Evolutionary conservation across 2,113 vertebrate species (phyloP).

Genomic region (Pimephales promelas): DNA sequence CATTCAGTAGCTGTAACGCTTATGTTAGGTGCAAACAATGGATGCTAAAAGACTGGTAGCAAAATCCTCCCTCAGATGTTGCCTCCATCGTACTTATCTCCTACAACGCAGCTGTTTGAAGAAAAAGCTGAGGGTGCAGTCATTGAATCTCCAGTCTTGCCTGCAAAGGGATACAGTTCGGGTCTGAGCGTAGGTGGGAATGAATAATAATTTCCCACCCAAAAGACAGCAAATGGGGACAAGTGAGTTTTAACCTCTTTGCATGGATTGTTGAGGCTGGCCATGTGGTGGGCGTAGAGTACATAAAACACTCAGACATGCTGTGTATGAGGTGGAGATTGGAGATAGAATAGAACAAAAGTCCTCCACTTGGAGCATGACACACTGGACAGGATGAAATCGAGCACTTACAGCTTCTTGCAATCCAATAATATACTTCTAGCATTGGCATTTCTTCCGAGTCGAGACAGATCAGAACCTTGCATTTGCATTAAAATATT

Average conservation of each 20-base stretch:
- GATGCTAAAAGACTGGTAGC: neutral
- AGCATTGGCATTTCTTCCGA: neutral
- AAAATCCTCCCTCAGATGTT: conserved; percentile 5
- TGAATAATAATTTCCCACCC: conserved; percentile 27
- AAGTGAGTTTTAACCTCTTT: neutral
- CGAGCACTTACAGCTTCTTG: neutral
- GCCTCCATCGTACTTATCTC: conserved; percentile 16
- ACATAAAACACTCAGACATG: neutral
- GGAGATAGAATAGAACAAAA: neutral
- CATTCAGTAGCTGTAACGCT: neutral
- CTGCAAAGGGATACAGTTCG: neutral
- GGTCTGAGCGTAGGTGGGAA: conserved; percentile 33
- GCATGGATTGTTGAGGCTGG: conserved; percentile 2
- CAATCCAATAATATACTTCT: conserved; percentile 28
- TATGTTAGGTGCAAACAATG: neutral
- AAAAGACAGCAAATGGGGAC: conserved; percentile 28
- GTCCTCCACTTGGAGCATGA: neutral
- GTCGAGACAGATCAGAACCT: neutral
- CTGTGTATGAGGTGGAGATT: neutral
- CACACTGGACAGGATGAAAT: neutral
- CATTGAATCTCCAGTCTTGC: conserved; percentile 6
- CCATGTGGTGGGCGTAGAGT: conserved; percentile 13
- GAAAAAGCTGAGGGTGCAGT: neutral
- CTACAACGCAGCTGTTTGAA: conserved; percentile 33
- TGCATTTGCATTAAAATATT: neutral